Base-by-base conservation (phyloP, 2,113 vertebrate species). In the Rallus limicola region DNA sequence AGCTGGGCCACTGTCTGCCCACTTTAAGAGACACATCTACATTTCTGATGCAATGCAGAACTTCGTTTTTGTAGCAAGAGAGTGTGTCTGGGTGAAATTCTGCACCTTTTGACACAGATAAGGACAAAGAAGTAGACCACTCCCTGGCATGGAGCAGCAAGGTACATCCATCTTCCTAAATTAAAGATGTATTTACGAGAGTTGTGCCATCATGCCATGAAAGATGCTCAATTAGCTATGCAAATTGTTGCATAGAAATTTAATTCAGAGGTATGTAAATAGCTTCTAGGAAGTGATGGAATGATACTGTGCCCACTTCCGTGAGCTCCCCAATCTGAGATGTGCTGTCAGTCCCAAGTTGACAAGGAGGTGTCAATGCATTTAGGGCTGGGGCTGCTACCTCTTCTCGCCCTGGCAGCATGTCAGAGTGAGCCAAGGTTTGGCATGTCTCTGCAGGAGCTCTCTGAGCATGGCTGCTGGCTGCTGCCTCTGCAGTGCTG, bases 331-430 rank as follows among this genome's bases (percentile, higher is more conserved):
- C 26, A 10, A 0, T 17, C 63, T 44, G 13, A 40, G 76, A 55
- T 0, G 3, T 1, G 0, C 42, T 1, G 0, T 7, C 29, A 36
- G 46, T 71, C 53, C 33, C 25, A 16, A 67, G 75, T 24, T 62
- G 19, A 67, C 14, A 28, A 23, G n/a, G 74, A 84, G 11, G 33
- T 4, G 15, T 68, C 1, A 1, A 16, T 44, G 52, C 7, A 65
- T 65, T 84, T n/a, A 55, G 52, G 23, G 33, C 42, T 53, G 67
- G 72, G 8, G 5, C 62, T 53, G 67, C 67, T 6, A 5, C 62
- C 40, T 75, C 76, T 34, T 69, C 48, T 20, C 13, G 42, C 42
- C 42, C 42, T 21, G 10, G 33, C 15, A 28, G 58, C 63, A 16
- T 1, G 1, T 42, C 70, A 38, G 48, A 31, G 25, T 3, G 18